phyloP scores from a whole-genome alignment of 2,888 invertebrate genomes.

The Rhimphoctona megacephalus region DNA sequence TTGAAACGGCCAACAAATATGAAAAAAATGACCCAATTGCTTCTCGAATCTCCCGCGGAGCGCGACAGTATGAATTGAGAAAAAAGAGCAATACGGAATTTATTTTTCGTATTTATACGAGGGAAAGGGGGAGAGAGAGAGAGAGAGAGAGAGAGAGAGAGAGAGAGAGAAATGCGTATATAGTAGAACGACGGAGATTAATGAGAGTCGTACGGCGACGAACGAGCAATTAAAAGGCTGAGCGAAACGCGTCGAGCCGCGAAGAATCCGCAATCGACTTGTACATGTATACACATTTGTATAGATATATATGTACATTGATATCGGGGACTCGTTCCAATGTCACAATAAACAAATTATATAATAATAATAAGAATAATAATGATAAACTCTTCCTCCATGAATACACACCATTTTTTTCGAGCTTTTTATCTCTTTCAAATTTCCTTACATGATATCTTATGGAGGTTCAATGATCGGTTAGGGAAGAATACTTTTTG shows the following conservation, averaged over 20 bases:
- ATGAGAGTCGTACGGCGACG: slow-evolving; percentile 59
- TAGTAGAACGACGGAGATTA: slow-evolving; percentile 56
- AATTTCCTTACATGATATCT: slow-evolving; percentile 19
- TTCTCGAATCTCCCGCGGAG: slow-evolving; percentile 14
- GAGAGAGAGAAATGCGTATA: slow-evolving; percentile 2
- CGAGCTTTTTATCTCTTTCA: neutral
- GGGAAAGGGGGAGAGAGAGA: neutral
- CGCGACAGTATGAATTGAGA: slow-evolving; percentile 16
- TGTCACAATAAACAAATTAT: slow-evolving; percentile 51
- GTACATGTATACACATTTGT: neutral
- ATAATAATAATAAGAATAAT: slow-evolving; percentile 30
- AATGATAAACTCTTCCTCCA: slow-evolving; percentile 9
- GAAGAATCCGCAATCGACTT: slow-evolving; percentile 53
- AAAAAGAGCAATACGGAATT: slow-evolving; percentile 14
- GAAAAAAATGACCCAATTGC: neutral
- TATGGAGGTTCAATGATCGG: slow-evolving; percentile 38
- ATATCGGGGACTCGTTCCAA: slow-evolving; percentile 16
- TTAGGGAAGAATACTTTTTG: neutral
- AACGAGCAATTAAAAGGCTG: slow-evolving; percentile 64
- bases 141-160: slow-evolving; percentile 14
- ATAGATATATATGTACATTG: neutral
- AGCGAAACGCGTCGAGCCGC: slow-evolving; percentile 64
- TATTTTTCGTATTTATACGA: slow-evolving; percentile 42
- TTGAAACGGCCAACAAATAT: slow-evolving; percentile 5
- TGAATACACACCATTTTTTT: slow-evolving; percentile 12